phyloP scores from a whole-genome alignment of 2,113 vertebrate species.

The Chamaea fasciata region DNA sequence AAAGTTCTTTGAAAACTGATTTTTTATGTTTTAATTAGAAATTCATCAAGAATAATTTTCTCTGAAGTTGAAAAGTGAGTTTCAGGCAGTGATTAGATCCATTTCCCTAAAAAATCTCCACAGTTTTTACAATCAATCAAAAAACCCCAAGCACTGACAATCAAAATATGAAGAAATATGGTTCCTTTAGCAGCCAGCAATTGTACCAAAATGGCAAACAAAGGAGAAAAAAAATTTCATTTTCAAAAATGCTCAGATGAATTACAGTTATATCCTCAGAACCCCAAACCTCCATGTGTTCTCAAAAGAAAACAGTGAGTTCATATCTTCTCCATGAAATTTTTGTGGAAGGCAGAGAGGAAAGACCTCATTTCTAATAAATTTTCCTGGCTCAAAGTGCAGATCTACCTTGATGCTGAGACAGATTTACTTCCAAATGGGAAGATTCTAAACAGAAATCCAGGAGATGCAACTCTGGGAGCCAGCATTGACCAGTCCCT shows the following conservation, averaged over 20 bases:
- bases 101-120: conserved; percentile 5
- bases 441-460: background rate
- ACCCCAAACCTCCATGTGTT: background rate
- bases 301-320: background rate
- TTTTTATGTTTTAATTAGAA: conserved; percentile 9
- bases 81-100: conserved; percentile 21
- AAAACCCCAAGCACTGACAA: background rate
- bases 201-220: conserved; percentile 39
- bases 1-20: background rate
- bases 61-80: background rate
- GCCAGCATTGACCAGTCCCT: background rate
- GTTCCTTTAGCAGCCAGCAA: conserved; percentile 30
- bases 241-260: background rate
- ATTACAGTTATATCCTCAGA: background rate
- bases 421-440: background rate
- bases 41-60: background rate
- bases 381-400: background rate
- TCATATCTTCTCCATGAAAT: background rate
- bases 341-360: background rate
- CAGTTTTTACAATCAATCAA: conserved; percentile 46
- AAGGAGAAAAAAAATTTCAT: background rate
- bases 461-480: background rate
- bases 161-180: conserved; percentile 44
- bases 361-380: background rate
- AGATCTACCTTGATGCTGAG: background rate